Conservation (phyloP, 1,140 invertebrate genomes). For the Eufriesea mexicana region DNA sequence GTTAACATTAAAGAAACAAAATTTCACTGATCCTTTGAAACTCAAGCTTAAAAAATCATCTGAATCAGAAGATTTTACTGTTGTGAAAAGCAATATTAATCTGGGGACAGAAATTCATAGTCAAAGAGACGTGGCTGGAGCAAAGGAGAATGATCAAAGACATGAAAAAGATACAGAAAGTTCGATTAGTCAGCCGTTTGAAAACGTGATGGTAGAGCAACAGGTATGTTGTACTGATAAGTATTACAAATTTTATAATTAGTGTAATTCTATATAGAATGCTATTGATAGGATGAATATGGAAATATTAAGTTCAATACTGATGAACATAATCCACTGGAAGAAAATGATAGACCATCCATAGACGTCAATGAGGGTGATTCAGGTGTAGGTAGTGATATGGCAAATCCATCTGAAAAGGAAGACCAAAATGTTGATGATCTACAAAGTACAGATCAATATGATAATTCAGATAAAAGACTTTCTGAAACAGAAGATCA, state of each 20-base stretch:
- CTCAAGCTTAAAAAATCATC: slow-evolving; percentile 78
- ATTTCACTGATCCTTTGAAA: slow-evolving; percentile 71
- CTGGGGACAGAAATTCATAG: slow-evolving; percentile 51
- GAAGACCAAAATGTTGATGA: slow-evolving; percentile 81
- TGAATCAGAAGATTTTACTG: slow-evolving; percentile 76
- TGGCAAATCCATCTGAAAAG: slow-evolving; percentile 78
- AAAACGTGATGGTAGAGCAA: slow-evolving; percentile 79
- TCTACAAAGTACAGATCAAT: slow-evolving; percentile 71
- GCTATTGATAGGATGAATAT: slow-evolving; percentile 71
- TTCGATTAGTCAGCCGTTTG: slow-evolving; percentile 70
- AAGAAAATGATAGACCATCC: slow-evolving; percentile 76
- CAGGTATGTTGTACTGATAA: slow-evolving; percentile 63
- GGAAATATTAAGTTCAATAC: slow-evolving; percentile 72
- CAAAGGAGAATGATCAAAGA: slow-evolving; percentile 74
- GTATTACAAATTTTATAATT: background rate
- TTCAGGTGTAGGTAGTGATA: slow-evolving; percentile 81
- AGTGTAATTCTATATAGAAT: background rate
- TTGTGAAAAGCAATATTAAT: slow-evolving; percentile 75
- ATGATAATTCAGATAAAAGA: slow-evolving; percentile 72
- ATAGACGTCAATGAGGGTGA: slow-evolving; percentile 79
- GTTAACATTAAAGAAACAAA: slow-evolving; percentile 77
- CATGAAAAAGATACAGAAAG: slow-evolving; percentile 71
- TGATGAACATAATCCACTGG: slow-evolving; percentile 73
- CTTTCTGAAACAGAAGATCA: slow-evolving; percentile 74
- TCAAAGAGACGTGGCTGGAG: slow-evolving; percentile 75